Evolutionary conservation across 2,888 invertebrate species (phyloP).

Genomic region (Andricus quercusramuli): DNA sequence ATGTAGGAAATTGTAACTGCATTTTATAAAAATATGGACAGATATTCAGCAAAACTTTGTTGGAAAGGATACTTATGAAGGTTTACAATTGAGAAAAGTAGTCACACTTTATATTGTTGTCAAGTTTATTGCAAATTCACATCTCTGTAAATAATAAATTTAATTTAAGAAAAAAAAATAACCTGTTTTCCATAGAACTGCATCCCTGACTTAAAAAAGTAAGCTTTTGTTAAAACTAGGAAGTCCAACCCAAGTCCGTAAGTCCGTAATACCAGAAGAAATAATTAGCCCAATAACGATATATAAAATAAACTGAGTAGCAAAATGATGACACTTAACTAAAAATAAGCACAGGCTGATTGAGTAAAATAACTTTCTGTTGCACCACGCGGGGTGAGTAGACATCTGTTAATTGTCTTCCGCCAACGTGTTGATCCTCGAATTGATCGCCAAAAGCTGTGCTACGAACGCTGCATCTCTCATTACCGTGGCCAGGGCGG

Average conservation of each 20-base stretch:
- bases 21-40: no score
- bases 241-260: neutral
- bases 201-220: neutral
- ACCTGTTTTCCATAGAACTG: neutral
- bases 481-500: constrained; percentile 84
- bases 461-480: constrained; percentile 86
- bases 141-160: constrained; percentile 7
- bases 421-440: constrained; percentile 88
- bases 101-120: constrained; percentile 42
- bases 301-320: neutral
- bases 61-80: neutral
- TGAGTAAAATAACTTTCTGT: constrained; percentile 33
- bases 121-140: constrained; percentile 31
- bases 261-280: neutral
- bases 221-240: neutral
- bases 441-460: constrained; percentile 89
- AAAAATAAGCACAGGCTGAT: neutral
- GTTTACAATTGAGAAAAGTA: neutral
- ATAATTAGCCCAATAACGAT: neutral
- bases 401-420: constrained; percentile 83
- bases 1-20: neutral
- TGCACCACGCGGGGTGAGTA: constrained; percentile 61
- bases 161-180: constrained; percentile 5
- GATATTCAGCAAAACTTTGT: neutral
- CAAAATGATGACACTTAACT: neutral